Evolutionary conservation across 1,140 invertebrate genomes (phyloP).

Genomic region (Drosophila guanche): DNA sequence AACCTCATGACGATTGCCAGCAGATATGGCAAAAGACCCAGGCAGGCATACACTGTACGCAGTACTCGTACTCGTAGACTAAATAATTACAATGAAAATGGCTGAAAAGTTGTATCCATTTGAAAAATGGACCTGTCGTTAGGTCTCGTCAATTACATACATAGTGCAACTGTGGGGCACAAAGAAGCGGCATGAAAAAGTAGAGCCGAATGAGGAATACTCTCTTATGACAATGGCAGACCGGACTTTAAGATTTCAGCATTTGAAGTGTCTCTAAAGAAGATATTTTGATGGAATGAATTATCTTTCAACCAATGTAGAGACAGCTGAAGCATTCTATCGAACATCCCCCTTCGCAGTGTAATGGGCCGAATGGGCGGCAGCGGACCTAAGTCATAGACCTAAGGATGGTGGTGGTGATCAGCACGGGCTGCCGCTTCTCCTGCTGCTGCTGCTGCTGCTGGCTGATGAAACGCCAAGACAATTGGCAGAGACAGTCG

Average conservation of each 20-base stretch:
- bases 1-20: slow-evolving; percentile 44
- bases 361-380: slow-evolving; percentile 28
- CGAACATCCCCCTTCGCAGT: neutral
- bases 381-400: slow-evolving; percentile 9
- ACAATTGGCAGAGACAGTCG: slow-evolving; percentile 75
- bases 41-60: neutral
- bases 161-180: neutral
- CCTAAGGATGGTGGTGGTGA: slow-evolving; percentile 4
- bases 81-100: slow-evolving; percentile 71
- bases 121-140: slow-evolving; percentile 68
- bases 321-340: neutral
- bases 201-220: slow-evolving; percentile 4
- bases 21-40: slow-evolving; percentile 30
- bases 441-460: slow-evolving; percentile 23
- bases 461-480: slow-evolving; percentile 71
- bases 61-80: slow-evolving; percentile 10
- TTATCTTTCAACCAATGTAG: neutral
- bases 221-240: slow-evolving; percentile 1
- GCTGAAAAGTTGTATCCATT: slow-evolving; percentile 74
- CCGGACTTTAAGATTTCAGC: neutral
- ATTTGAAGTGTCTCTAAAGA: no score
- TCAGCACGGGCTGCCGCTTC: slow-evolving; percentile 45
- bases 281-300: neutral
- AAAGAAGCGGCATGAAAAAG: neutral
- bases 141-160: slow-evolving; percentile 61